Base-by-base conservation (phyloP, 2,797 vertebrate genomes). In the Sebastes taczanowskii region DNA sequence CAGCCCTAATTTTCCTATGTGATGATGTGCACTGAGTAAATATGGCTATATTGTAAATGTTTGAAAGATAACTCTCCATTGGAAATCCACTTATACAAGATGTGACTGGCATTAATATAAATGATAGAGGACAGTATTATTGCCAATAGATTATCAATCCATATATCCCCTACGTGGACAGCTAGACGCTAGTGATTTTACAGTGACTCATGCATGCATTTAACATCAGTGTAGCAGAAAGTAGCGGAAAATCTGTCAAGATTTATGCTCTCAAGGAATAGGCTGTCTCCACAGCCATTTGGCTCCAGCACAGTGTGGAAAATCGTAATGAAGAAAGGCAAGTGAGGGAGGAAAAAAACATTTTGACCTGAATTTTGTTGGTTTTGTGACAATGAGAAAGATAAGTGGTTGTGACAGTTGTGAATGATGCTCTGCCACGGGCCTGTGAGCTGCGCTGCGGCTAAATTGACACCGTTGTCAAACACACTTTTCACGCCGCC, bases 401-500 rank as follows among this genome's bases (percentile, higher is more conserved):
- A 96, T 97, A 97, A 98, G 96, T 96, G 96, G 93, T 96, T 97
- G 94, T 97, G 98, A 97, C 97, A 97, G 96, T 96, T 95, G 95
- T 97, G 97, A 97, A 95, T 97, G 97, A 97, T 96, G 96, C 94
- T 94, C 95, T 95, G 96, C 95, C 96, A 96, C 87, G 89, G 95
- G 94, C 95, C 95, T 92, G 87, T 85, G 95, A 95, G 18, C 96
- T 86, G 92, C 83, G 91, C 94, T 92, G 93, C 93, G 91, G 94
- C 95, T 96, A 96, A 97, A 97, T 96, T 96, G 96, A 96, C 97
- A 96, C 91, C 90, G 87, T 96, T 96, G 96, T 98, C 97, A 97
- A 94, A 97, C 94, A 95, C 92, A 94, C 94, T 95, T 94, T 93
- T 87, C 91, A 88, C 94, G 85, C 93, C 90, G 92, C 91, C 93